Conservation (phyloP, 2,113 vertebrate genomes). For the Gorsachius goisagi region DNA sequence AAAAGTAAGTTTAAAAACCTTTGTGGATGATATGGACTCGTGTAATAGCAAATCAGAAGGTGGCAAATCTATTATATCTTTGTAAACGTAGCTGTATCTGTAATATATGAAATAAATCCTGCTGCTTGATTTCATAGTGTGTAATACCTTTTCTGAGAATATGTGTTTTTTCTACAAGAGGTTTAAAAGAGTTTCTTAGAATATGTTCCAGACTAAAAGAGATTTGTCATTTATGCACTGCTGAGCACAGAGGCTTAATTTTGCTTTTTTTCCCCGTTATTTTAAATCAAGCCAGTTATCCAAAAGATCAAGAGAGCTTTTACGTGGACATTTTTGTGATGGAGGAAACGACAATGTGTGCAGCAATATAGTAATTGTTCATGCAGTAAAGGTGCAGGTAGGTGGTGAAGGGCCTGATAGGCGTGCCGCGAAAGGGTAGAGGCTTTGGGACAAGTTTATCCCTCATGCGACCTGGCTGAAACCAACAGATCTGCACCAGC, state of each 20-base stretch:
- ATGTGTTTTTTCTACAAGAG: slow-evolving; percentile 50
- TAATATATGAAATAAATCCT: slow-evolving; percentile 47
- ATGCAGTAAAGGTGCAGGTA: background rate
- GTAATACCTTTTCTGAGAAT: slow-evolving; percentile 47
- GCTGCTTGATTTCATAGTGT: slow-evolving; percentile 15
- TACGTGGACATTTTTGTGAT: slow-evolving; percentile 46
- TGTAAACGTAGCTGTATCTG: slow-evolving; percentile 45
- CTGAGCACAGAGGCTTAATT: slow-evolving; percentile 51
- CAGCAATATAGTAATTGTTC: slow-evolving; percentile 12
- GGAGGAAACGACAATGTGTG: background rate
- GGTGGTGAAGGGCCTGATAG: background rate
- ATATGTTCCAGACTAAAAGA: slow-evolving; percentile 41
- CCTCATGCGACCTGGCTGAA: background rate
- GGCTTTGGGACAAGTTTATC: background rate
- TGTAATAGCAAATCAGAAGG: background rate
- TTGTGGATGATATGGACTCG: background rate
- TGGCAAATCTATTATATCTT: background rate
- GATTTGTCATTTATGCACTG: slow-evolving; percentile 57
- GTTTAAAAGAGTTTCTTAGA: slow-evolving; percentile 57
- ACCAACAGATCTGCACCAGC: background rate
- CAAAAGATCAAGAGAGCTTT: slow-evolving; percentile 57
- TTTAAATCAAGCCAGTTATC: slow-evolving; percentile 66
- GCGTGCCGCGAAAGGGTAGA: background rate
- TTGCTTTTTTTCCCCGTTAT: slow-evolving; percentile 36
- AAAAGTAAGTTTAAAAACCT: background rate